phyloP scores from a whole-genome alignment of 2,797 vertebrate species.

The Peromyscus attwateri region DNA sequence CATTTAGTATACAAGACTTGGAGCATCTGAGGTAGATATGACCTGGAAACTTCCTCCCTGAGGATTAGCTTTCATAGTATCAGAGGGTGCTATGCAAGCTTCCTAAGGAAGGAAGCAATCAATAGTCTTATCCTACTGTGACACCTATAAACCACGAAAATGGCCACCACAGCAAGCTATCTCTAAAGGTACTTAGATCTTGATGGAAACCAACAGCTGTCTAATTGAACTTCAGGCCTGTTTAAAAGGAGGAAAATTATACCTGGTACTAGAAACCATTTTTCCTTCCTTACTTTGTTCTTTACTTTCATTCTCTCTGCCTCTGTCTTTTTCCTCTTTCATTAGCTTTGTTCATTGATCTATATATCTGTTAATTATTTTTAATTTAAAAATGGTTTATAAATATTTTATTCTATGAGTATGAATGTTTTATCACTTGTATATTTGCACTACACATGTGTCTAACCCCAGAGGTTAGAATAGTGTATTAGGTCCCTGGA shows the following conservation, averaged over 20 bases:
- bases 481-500: neutral
- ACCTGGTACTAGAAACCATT: neutral
- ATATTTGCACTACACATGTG: neutral
- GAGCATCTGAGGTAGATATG: neutral
- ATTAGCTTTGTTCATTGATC: neutral
- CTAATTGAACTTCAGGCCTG: neutral
- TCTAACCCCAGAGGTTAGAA: neutral
- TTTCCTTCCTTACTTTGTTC: fast-evolving
- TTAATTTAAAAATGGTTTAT: neutral
- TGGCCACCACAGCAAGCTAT: neutral
- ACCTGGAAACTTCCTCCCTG: neutral
- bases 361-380: neutral
- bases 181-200: neutral
- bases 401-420: neutral
- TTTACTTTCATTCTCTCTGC: fast-evolving
- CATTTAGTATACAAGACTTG: neutral
- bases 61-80: neutral
- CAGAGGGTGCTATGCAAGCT: neutral
- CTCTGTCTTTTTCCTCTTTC: neutral
- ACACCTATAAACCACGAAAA: neutral
- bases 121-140: neutral
- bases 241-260: neutral
- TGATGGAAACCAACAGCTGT: neutral
- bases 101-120: too few relatives aligned
- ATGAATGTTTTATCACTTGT: neutral